phyloP scores from a whole-genome alignment of 2,797 vertebrate genomes.

The Phrynocephalus forsythii region DNA sequence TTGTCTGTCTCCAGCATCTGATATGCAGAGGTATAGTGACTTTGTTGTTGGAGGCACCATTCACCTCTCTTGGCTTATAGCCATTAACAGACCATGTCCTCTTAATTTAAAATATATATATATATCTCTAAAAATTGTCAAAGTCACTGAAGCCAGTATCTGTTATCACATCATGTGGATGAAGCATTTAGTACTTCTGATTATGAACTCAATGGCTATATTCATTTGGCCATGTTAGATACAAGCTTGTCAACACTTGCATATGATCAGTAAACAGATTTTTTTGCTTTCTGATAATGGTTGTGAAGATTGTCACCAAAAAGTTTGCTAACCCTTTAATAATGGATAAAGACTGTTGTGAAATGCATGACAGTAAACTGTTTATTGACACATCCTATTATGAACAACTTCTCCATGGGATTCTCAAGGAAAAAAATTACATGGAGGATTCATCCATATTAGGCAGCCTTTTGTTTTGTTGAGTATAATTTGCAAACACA shows the following conservation, averaged over 20 bases:
- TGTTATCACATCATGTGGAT: neutral
- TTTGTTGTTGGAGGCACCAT: neutral
- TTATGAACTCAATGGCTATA: neutral
- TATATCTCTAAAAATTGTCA: neutral
- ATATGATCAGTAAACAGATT: neutral
- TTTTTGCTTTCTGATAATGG: neutral
- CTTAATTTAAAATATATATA: neutral
- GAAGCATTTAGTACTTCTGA: neutral
- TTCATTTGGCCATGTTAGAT: neutral
- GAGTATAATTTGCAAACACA: neutral
- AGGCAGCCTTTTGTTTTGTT: conserved; percentile 14
- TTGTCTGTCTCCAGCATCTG: neutral
- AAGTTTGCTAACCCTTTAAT: neutral
- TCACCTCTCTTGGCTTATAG: neutral
- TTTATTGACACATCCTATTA: neutral
- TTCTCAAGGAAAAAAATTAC: neutral
- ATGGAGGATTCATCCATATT: neutral
- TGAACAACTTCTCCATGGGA: neutral
- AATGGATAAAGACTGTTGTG: neutral
- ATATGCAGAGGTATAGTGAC: neutral
- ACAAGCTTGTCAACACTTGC: neutral
- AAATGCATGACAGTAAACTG: neutral
- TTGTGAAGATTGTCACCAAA: neutral
- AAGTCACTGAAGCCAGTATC: neutral
- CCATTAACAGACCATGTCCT: neutral